These are phyloP conservation scores for Fundulus diaphanus DNA, from an alignment of 2,797 vertebrate genomes.

Conservation along the genomic window DNA sequence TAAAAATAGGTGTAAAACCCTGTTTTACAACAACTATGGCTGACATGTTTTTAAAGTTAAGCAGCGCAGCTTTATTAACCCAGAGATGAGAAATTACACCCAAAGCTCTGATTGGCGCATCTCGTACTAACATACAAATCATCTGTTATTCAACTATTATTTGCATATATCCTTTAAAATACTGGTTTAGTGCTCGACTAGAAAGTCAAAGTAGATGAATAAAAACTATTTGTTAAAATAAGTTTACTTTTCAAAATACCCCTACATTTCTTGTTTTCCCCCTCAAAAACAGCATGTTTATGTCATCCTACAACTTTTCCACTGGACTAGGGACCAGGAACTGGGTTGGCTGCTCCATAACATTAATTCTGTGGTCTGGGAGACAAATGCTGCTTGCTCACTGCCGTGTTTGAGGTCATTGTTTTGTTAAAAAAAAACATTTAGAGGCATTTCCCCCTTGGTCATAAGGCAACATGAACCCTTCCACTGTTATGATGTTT, in stretches of 20 bases:
- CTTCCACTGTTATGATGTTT: neutral
- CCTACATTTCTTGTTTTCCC: too few relatives aligned
- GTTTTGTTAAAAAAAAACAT: too few relatives aligned
- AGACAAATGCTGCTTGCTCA: too few relatives aligned
- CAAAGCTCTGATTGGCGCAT: neutral
- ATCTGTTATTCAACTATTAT: neutral
- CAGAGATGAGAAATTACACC: neutral
- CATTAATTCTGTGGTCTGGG: too few relatives aligned
- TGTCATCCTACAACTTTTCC: neutral
- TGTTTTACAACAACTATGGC: too few relatives aligned
- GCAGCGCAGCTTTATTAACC: neutral
- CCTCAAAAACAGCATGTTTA: neutral
- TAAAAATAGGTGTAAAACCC: too few relatives aligned
- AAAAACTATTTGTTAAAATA: neutral
- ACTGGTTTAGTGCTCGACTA: neutral
- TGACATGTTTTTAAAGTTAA: too few relatives aligned
- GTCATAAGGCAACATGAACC: neutral
- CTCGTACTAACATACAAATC: neutral
- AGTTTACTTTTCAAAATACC: neutral
- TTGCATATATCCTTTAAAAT: neutral
- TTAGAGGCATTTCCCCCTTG: too few relatives aligned
- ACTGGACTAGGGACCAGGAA: too few relatives aligned
- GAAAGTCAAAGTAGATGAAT: too few relatives aligned
- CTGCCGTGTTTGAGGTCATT: too few relatives aligned
- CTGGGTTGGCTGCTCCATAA: too few relatives aligned